Base-by-base conservation (phyloP, 2,797 vertebrate genomes). In the Aldrovandia affinis region DNA sequence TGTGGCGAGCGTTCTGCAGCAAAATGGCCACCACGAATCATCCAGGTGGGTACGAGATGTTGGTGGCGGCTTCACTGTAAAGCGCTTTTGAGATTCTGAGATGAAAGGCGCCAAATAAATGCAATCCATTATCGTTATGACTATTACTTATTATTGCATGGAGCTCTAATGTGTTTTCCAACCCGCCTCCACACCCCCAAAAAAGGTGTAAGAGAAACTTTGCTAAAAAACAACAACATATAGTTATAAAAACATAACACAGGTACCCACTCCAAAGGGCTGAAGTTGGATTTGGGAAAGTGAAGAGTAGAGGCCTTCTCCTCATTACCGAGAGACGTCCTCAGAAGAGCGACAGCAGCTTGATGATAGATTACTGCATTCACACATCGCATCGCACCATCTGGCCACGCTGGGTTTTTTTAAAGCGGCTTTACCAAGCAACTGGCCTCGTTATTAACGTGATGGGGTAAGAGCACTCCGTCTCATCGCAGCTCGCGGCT, bases 381-480 rank as follows among this genome's bases (percentile, higher is more conserved):
- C 70, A 70, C 70, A 44, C 70, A 44, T 75, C 70, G 70, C 70
- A 42, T 75, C 70, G 12, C 70, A n/a, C 70, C 70, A 75, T 75
- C 70, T 75, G 70, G 65, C 39, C 4, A 42, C 8, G 70, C 36
- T 75, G 6, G 39, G n/a, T n/a, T n/a, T n/a, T 25, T 25, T 18
- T n/a, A 44, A 75, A 75, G 70, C 39, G 22, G 36, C 70, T 75
- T 75, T 44, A 12, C 39, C 25, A 10, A 75, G 70, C 70, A n/a
- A 44, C 39, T 44, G 70, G 36, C 70, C 70, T 75, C n/a, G 70
- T 75, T 75, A 75, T 75, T 75, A 75, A 75, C 36, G 70, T 75
- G 70, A 75, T 9, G 70, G 10, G n/a, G 70, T n/a, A 44, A 42
- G 36, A 75, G 70, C 70, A 4, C 70, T 75, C 36, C 18, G 70